These are phyloP conservation scores for Dipodomys ordii DNA, from an alignment of 2,113 vertebrate species.

Conservation along the genomic window DNA sequence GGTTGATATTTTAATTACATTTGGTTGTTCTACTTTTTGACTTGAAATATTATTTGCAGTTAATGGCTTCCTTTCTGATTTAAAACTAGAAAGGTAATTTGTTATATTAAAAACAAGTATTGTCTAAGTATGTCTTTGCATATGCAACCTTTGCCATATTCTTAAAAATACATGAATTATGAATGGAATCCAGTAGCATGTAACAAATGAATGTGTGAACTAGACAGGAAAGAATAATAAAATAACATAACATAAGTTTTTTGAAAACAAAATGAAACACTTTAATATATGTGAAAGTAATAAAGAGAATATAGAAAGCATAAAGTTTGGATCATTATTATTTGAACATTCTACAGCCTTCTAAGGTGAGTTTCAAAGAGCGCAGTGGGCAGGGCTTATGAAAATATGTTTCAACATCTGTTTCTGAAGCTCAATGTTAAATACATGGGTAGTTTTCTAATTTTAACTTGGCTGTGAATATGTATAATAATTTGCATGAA, in stretches of 20 bases:
- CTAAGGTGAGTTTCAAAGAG: no score
- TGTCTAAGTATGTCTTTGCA: neutral
- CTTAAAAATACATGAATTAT: constrained; percentile 37
- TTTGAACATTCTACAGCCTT: neutral
- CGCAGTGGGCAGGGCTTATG: no score
- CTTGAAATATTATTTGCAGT: neutral
- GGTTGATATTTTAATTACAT: neutral
- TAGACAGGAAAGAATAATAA: neutral
- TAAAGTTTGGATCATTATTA: neutral
- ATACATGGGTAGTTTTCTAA: neutral
- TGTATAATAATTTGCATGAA: neutral
- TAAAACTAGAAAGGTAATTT: neutral
- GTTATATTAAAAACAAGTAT: neutral
- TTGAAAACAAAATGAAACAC: neutral
- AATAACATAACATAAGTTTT: no score
- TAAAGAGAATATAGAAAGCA: neutral
- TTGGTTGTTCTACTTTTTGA: neutral
- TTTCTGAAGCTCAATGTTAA: neutral
- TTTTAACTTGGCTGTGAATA: neutral
- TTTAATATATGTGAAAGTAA: neutral
- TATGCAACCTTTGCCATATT: neutral
- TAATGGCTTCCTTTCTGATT: neutral
- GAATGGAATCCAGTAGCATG: neutral
- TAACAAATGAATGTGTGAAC: neutral
- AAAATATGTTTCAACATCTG: neutral